phyloP scores from a whole-genome alignment of 2,888 invertebrate genomes.

The Calameuta pallipes region DNA sequence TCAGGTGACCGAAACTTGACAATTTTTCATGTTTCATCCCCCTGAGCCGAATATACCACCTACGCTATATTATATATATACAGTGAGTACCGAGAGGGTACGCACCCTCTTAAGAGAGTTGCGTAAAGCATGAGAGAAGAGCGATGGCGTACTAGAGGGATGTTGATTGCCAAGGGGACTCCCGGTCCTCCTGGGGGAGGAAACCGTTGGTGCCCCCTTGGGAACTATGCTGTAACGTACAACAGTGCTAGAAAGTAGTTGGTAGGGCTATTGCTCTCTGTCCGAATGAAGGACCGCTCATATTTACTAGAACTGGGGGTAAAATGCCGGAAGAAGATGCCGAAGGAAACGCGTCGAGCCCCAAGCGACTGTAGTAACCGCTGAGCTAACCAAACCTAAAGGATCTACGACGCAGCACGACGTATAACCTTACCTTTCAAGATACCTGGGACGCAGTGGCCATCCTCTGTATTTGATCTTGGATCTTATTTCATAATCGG shows the following conservation, averaged over 20 bases:
- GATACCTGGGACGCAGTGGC: neutral
- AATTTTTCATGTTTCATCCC: conserved; percentile 1
- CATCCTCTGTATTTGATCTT: neutral
- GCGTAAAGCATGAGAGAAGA: conserved; percentile 45
- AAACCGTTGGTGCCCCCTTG: conserved; percentile 50
- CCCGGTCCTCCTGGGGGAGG: conserved; percentile 26
- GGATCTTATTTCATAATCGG: neutral
- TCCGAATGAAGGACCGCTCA: conserved; percentile 59
- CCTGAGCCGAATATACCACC: neutral
- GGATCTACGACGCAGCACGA: neutral
- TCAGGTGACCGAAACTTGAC: neutral
- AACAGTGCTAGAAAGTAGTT: conserved; percentile 50
- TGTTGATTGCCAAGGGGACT: conserved; percentile 56
- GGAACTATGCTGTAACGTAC: conserved; percentile 26
- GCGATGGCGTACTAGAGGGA: conserved; percentile 55
- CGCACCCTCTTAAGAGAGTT: conserved; percentile 50
- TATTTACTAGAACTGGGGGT: conserved; percentile 58
- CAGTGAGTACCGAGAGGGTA: conserved; percentile 27
- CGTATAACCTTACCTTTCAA: neutral
- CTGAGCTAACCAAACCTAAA: neutral
- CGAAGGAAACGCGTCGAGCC: conserved; percentile 11
- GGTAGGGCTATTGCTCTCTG: conserved; percentile 60
- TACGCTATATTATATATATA: too few relatives aligned
- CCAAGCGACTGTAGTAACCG: neutral
- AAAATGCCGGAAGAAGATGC: conserved; percentile 40